Evolutionary conservation across 2,113 vertebrate genomes (phyloP).

Genomic region (Oxygymnocypris stewartii): DNA sequence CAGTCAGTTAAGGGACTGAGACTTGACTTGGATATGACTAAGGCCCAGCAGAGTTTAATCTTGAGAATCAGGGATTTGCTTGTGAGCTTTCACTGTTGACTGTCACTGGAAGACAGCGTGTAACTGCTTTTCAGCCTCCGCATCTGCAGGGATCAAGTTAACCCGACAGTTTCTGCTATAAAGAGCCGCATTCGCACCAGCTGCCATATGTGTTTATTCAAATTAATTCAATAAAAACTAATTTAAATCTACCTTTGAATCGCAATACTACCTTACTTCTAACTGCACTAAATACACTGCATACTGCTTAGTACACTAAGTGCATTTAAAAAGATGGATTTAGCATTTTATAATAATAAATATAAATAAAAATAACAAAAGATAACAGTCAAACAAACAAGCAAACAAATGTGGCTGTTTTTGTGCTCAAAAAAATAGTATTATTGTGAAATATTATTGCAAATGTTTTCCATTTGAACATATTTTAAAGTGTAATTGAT

Average conservation of each 20-base stretch:
- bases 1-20: neutral
- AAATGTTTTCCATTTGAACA: neutral
- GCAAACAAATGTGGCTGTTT: too few relatives aligned
- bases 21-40: slow-evolving; percentile 4
- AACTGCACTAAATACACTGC: neutral
- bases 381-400: too few relatives aligned
- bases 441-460: neutral
- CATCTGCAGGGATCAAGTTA: neutral
- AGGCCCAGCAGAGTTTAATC: slow-evolving; percentile 10
- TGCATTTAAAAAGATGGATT: neutral
- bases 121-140: slow-evolving; percentile 8
- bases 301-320: neutral
- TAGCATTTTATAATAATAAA: neutral
- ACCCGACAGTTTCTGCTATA: neutral
- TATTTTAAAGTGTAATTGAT: neutral
- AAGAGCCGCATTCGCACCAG: neutral
- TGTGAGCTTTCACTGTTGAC: neutral
- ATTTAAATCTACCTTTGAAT: neutral
- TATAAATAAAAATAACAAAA: too few relatives aligned
- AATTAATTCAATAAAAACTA: neutral
- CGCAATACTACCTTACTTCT: neutral
- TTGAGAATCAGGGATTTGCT: neutral
- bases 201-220: neutral
- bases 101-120: slow-evolving; percentile 6
- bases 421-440: neutral